These are phyloP conservation scores for Tubiluchus corallicola DNA, from an alignment of 2,888 invertebrate species.

Conservation along the genomic window DNA sequence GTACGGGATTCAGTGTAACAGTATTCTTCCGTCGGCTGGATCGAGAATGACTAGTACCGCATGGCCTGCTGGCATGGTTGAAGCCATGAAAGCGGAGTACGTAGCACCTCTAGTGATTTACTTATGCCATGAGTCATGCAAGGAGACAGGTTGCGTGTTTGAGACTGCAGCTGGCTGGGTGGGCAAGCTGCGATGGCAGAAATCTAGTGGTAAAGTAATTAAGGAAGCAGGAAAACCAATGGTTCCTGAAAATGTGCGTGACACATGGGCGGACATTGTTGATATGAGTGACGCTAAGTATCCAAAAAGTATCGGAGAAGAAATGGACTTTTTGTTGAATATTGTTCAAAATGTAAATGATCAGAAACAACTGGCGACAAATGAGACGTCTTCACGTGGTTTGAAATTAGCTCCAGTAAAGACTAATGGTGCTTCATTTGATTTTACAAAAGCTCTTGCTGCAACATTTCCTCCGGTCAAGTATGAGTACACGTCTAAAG, in stretches of 20 bases:
- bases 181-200: slow-evolving; percentile 30
- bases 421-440: too few species aligned
- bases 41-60: slow-evolving; percentile 82
- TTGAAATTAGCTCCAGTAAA: too few species aligned
- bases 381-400: too few species aligned
- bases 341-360: slow-evolving; percentile 12
- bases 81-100: slow-evolving; percentile 65
- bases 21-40: slow-evolving; percentile 80
- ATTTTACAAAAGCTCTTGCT: too few species aligned
- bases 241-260: slow-evolving; percentile 57
- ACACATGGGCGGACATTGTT: slow-evolving; percentile 58
- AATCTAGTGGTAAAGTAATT: slow-evolving; percentile 37
- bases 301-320: slow-evolving; percentile 21
- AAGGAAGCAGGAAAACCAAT: slow-evolving; percentile 42
- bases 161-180: slow-evolving; percentile 37
- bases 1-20: slow-evolving; percentile 74
- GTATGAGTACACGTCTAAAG: slow-evolving; percentile 37
- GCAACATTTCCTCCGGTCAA: too few species aligned
- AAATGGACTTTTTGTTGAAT: slow-evolving; percentile 6
- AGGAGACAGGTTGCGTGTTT: slow-evolving; percentile 42
- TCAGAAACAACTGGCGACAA: too few species aligned
- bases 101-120: slow-evolving; percentile 75
- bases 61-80: slow-evolving; percentile 70
- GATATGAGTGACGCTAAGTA: slow-evolving; percentile 45
- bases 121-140: slow-evolving; percentile 73